Percentiles rank a stretch among this genome's conserved stretches.
Evolutionary conservation across 2,113 vertebrate species (phyloP).

Genomic region (Empidonax traillii): DNA sequence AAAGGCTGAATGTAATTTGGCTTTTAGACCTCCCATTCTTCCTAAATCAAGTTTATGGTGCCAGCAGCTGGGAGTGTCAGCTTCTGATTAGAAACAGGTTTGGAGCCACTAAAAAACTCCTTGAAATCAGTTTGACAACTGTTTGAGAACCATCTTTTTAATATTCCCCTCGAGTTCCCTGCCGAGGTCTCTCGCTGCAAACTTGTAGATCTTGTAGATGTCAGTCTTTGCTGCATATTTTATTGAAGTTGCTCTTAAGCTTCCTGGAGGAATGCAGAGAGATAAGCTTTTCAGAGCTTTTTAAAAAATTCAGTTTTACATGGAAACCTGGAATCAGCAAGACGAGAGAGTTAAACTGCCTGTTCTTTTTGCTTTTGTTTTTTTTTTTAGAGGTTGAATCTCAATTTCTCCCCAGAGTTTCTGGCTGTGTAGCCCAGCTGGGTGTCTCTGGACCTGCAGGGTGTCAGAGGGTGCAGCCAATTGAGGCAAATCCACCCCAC

Average conservation of each 20-base stretch:
- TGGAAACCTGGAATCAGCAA: not conserved
- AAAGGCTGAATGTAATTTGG: not conserved
- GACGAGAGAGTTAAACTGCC: not conserved
- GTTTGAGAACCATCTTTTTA: not conserved
- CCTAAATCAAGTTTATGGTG: not conserved
- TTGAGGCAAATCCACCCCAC: not conserved
- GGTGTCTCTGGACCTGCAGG: not conserved
- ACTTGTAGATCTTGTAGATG: not conserved
- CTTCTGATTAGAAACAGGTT: not conserved
- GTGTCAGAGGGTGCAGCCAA: not conserved
- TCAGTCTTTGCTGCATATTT: not conserved
- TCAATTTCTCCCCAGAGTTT: not conserved
- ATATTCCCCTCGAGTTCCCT: not conserved
- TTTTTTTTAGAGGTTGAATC: not conserved
- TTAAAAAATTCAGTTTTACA: not conserved
- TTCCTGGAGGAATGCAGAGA: not conserved
- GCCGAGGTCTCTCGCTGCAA: not conserved
- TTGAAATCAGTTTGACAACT: conserved; percentile 3
- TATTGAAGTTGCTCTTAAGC: not conserved
- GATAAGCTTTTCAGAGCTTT: not conserved
- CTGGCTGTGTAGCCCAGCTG: not conserved
- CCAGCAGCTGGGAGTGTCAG: not conserved
- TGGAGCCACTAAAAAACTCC: not conserved
- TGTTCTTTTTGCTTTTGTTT: not conserved
- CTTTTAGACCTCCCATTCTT: not conserved